Evolutionary conservation across 2,113 vertebrate genomes (phyloP), one percentile per base, ranked within the genome.

Genomic region (Vombatus ursinus): DNA sequence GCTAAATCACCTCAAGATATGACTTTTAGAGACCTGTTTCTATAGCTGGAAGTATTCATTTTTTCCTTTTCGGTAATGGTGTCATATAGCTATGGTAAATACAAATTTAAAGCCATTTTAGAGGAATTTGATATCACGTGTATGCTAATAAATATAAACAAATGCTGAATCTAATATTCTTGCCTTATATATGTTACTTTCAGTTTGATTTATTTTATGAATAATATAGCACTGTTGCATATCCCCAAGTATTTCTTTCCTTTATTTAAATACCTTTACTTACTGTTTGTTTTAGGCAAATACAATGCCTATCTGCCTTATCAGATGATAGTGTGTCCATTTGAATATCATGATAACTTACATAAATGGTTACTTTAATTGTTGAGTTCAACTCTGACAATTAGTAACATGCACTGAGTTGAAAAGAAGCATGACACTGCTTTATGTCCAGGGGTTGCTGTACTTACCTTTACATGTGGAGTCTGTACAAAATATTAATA

Each of bases 141-240:
- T 96, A 93, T 96, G 90, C 52, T 77, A 94, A 95, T 94, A 97
- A 97, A 92, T 93, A 28, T 37, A 84, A 92, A 91, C n/a, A 84
- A 53, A 84, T 68, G 52, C 49, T 96, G 16, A 50, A 54, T 93
- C 96, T 95, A 91, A 48, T 24, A 47, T 92, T 94, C 94, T 97
- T 96, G 94, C 84, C 95, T 98, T 92, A 97, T 93, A 91, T 92
- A 91, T 97, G 61, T 97, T 97, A 10, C 52, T 51, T 96, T 98
- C 16, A 97, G n/a, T 96, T 51, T 94, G 92, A 90, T 90, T 94
- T 92, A 16, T 90, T 96, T 94, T 93, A 25, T 31, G 84, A 8
- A 92, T 89, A 91, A 93, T 50, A 26, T 48, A 90, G 90, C 26
- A 93, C 57, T 94, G 90, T 95, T 52, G 50, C 54, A 89, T 92